Evolutionary conservation across 2,888 invertebrate species (phyloP).

Genomic region (Heliconius sara): DNA sequence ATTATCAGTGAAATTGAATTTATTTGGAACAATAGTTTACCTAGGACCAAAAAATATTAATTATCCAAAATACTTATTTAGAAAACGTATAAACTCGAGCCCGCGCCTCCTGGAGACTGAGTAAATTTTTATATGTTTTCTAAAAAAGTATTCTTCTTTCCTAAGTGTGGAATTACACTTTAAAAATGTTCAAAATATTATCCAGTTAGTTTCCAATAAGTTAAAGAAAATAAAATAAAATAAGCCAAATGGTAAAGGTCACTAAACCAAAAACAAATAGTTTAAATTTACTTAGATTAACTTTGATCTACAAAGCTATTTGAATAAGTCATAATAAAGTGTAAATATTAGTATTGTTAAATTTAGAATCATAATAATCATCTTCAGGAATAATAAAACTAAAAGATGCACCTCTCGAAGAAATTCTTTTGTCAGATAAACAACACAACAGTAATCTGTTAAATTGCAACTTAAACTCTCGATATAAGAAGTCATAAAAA

Average conservation of each 20-base stretch:
- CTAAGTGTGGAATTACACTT: no score
- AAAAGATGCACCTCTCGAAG: background rate
- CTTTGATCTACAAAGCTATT: background rate
- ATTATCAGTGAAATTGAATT: background rate
- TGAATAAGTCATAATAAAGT: background rate
- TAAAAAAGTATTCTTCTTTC: no score
- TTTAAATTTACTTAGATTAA: background rate
- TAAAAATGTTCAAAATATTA: no score
- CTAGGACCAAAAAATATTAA: background rate
- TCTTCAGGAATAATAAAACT: background rate
- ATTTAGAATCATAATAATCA: background rate
- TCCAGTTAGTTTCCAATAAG: background rate
- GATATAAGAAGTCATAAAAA: background rate
- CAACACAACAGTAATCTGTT: conserved; percentile 1
- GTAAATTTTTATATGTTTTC: no score
- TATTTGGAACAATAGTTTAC: background rate
- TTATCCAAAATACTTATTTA: no score
- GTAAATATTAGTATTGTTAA: background rate
- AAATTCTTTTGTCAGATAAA: conserved; percentile 27
- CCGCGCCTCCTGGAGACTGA: no score
- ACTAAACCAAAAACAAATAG: background rate
- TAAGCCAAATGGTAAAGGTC: background rate
- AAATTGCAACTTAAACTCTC: background rate
- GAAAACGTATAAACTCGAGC: no score
- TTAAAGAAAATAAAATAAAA: background rate